A percentile compares a stretch with the other conserved stretches of the same genome.
Evolutionary conservation across 2,888 invertebrate genomes (phyloP).

Genomic region (Cheiracanthium punctorium): DNA sequence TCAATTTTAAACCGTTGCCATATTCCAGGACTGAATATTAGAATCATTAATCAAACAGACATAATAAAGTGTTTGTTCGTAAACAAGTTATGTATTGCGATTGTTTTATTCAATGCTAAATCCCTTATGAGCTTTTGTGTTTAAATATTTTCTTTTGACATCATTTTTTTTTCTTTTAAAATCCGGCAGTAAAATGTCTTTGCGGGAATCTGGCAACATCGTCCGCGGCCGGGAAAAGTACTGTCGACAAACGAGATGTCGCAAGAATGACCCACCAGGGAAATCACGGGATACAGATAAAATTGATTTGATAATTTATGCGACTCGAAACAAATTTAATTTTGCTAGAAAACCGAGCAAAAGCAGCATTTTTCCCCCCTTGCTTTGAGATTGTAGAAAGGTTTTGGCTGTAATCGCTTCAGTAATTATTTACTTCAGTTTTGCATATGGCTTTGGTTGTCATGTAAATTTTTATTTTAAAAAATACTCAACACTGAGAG

Average conservation of each 20-base stretch:
- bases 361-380: not conserved
- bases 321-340: constrained; percentile 60
- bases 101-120: constrained; percentile 41
- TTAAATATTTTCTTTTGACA: constrained; percentile 45
- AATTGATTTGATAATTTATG: constrained; percentile 70
- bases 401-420: constrained; percentile 10
- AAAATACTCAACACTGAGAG: not conserved
- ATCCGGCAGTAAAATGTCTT: constrained; percentile 26
- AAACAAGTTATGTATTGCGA: constrained; percentile 56
- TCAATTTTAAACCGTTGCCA: not conserved
- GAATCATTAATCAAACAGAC: constrained; percentile 57
- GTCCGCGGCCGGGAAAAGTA: constrained; percentile 23
- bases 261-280: constrained; percentile 54
- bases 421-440: not conserved
- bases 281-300: constrained; percentile 67
- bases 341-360: constrained; percentile 34
- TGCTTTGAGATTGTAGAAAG: constrained; percentile 1
- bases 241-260: constrained; percentile 50
- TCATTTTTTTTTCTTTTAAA: constrained; percentile 39
- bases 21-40: constrained; percentile 48
- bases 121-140: constrained; percentile 35
- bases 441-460: not conserved
- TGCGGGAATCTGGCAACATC: constrained; percentile 61
- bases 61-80: constrained; percentile 51
- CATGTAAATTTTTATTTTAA: not conserved